Conservation (phyloP, 1,140 invertebrate species). For the Megalopta genalis region DNA sequence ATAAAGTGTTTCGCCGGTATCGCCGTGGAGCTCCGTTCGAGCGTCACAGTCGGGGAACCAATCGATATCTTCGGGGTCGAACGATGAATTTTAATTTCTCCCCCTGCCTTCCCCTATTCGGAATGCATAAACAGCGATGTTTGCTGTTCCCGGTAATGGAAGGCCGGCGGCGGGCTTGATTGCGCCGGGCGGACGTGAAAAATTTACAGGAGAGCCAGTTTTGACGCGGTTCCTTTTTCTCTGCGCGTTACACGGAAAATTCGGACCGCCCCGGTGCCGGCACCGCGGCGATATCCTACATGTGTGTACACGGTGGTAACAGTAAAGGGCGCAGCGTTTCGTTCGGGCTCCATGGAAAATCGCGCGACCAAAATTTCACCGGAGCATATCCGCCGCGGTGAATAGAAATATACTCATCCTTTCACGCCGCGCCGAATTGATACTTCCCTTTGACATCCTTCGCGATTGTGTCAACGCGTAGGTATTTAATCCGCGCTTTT, state of each 20-base stretch:
- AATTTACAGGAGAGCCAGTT: slow-evolving; percentile 41
- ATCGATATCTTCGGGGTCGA: slow-evolving; percentile 57
- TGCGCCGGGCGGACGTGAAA: slow-evolving; percentile 41
- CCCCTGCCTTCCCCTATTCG: slow-evolving; percentile 33
- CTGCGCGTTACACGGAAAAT: slow-evolving; percentile 5
- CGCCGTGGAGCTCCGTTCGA: slow-evolving; percentile 3
- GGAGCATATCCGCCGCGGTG: background rate
- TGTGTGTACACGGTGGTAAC: too few relatives aligned
- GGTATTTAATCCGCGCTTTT: background rate
- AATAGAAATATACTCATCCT: background rate
- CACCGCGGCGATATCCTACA: too few relatives aligned
- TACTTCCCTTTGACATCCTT: background rate
- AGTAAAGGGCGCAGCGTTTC: background rate
- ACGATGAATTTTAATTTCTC: slow-evolving; percentile 66
- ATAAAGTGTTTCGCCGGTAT: background rate
- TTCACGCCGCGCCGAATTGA: background rate
- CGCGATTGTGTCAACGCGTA: background rate
- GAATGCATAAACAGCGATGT: slow-evolving; percentile 60
- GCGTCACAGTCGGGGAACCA: slow-evolving; percentile 39
- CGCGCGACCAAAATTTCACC: background rate
- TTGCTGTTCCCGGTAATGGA: slow-evolving; percentile 63
- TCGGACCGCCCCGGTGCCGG: background rate
- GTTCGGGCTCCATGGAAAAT: background rate
- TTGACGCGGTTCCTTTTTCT: slow-evolving; percentile 11
- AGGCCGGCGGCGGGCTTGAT: slow-evolving; percentile 32